Evolutionary conservation across 23 tunicate species (phyloP), one percentile per base, ranked within the genome.

Genomic region (Styela clava): DNA sequence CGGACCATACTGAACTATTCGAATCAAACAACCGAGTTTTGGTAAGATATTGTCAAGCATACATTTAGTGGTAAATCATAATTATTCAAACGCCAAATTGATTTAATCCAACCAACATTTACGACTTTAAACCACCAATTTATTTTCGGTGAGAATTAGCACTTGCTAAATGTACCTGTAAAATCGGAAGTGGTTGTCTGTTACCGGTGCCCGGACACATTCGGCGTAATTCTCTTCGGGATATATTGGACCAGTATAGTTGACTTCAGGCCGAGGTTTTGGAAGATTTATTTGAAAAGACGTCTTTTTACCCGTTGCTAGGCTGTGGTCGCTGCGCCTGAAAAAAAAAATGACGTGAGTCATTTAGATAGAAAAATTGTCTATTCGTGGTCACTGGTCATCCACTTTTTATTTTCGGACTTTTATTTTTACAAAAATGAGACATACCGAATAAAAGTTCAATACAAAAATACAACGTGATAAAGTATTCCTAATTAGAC

Each of bases 161-260:
- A 24, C n/a, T 64, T 16, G 64, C 26, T 22, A 1, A 30, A 22
- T 1, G 18, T 78, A 89, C 95, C 88, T 81, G 56, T 85, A 91
- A 37, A 91, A 91, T 71, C 97, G 78, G 82, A 91, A 85, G 61
- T 91, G 97, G 64, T 86, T 77, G 29, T 91, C 86, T 3, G 85
- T 72, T 22, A 67, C 70, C 20, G 85, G 85, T 25, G 97, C 90
- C 18, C 63, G 69, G 26, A 91, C 63, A 56, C 97, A 91, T 24
- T 78, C 85, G 35, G 31, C 31, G 31, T 18, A 29, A 1, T 67
- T 84, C 63, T 86, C 35, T 29, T 91, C 85, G 2, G 61, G 62
- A 78, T 81, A 91, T 61, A 91, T 74, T 24, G 97, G 97, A 20
- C 95, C 95, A n/a, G 44, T 70, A 27, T 3, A n/a, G 31, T 85